phyloP scores from a whole-genome alignment of 2,888 invertebrate genomes.

The Sphecodes monilicornis region DNA sequence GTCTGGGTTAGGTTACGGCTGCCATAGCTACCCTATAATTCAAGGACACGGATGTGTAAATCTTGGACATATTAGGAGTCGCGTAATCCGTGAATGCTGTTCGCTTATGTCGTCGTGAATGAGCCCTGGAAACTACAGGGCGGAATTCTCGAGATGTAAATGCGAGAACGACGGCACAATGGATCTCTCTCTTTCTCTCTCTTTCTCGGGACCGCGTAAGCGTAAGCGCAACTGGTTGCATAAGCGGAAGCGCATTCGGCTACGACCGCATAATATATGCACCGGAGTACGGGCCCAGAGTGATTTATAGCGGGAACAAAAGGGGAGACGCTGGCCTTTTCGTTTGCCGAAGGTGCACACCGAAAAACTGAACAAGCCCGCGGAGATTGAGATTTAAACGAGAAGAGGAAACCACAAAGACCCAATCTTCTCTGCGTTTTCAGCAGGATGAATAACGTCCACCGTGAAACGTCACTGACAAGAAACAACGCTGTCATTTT shows the following conservation, averaged over 20 bases:
- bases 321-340: constrained; percentile 41
- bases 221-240: constrained; percentile 70
- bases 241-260: constrained; percentile 73
- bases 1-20: background rate
- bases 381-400: constrained; percentile 62
- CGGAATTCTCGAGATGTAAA: constrained; percentile 67
- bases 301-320: constrained; percentile 71
- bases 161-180: constrained; percentile 66
- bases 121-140: constrained; percentile 53
- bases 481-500: background rate
- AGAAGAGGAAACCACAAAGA: background rate
- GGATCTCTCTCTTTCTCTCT: constrained; percentile 27
- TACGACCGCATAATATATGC: constrained; percentile 62
- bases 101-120: constrained; percentile 63
- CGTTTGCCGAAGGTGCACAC: constrained; percentile 28
- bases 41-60: constrained; percentile 47
- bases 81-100: constrained; percentile 59
- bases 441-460: background rate
- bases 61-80: constrained; percentile 60
- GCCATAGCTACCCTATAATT: constrained; percentile 16
- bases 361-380: constrained; percentile 50
- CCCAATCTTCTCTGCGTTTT: background rate
- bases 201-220: constrained; percentile 7
- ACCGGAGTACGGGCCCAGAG: constrained; percentile 49
- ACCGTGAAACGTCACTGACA: background rate